Evolutionary conservation across 2,797 vertebrate species (phyloP).

Genomic region (Ispidina lecontei): DNA sequence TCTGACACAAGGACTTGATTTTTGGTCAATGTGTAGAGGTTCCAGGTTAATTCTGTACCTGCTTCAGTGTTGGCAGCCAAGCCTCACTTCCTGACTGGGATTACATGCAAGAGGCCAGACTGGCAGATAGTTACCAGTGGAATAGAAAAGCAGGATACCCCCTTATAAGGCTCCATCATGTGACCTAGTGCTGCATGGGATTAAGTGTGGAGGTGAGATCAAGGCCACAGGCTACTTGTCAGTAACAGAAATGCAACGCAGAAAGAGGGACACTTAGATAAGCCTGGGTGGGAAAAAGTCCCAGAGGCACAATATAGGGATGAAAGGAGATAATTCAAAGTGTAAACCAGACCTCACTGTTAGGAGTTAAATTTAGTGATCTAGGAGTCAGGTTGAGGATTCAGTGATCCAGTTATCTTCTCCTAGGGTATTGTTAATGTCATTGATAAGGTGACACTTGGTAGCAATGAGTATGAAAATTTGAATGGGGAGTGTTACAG

Average conservation of each 20-base stretch:
- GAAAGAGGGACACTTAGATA: neutral
- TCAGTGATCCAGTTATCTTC: neutral
- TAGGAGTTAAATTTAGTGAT: neutral
- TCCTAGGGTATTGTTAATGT: neutral
- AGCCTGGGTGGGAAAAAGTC: neutral
- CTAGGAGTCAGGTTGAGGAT: neutral
- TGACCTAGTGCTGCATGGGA: neutral
- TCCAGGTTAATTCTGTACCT: neutral
- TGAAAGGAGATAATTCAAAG: neutral
- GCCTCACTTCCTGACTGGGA: neutral
- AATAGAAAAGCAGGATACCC: neutral
- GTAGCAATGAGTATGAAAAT: neutral
- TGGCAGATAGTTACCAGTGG: neutral
- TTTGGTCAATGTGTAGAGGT: neutral
- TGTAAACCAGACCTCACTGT: neutral
- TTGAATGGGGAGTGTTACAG: neutral
- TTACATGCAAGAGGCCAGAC: neutral
- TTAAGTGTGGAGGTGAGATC: neutral
- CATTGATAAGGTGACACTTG: neutral
- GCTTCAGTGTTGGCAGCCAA: neutral
- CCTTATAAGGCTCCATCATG: neutral
- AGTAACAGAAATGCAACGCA: neutral
- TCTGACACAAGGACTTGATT: neutral
- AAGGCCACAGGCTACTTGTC: neutral
- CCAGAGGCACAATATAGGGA: neutral